Base-by-base conservation (phyloP, 2,113 vertebrate species). In the Brienomyrus brachyistius region DNA sequence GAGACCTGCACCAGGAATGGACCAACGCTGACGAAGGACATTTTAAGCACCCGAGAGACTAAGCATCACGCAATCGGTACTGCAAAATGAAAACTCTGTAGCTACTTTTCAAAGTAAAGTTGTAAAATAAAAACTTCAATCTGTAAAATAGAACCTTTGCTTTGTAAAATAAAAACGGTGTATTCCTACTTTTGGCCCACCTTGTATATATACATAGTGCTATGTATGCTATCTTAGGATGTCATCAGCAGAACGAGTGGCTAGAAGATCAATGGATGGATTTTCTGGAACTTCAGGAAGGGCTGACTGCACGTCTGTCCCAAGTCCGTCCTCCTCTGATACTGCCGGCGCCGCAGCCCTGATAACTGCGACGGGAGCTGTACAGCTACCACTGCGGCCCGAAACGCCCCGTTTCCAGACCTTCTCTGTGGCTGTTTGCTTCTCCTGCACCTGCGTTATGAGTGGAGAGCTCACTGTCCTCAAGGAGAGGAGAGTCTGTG, bases 391-490 rank as follows among this genome's bases (percentile, higher is more conserved):
- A 80, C 10, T 56, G 17, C 31, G 45, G 50, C 66, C 48, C 11
- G n/a, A 19, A 31, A 21, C 43, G 47, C 80, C n/a, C 86, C 47
- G 40, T 6, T 17, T 4, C 77, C 50, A 27, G 86, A 70, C 83
- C 15, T 23, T 21, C 47, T 54, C 40, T 1, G 4, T 6, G 27
- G 40, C 40, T 43, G 52, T 77, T 56, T 51, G 31, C 27, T n/a
- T 56, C 27, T 54, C 31, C 86, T 74, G 66, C 89, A 90, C 66
- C 86, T 90, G 89, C 89, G 45, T 90, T 90, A 8, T 47, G 66
- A 70, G 86, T 88, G 51, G 89, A 87, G 87, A 88, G 35, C 70
- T 21, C 89, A 87, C 23, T 45, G 66, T 66, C 89, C 50, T 56
- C 15, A 66, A 27, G 66, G 74, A 47, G 21, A 51, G 23, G 6